These are phyloP conservation scores for Parnassius mnemosyne DNA, from an alignment of 2,888 invertebrate genomes.

Conservation along the genomic window DNA sequence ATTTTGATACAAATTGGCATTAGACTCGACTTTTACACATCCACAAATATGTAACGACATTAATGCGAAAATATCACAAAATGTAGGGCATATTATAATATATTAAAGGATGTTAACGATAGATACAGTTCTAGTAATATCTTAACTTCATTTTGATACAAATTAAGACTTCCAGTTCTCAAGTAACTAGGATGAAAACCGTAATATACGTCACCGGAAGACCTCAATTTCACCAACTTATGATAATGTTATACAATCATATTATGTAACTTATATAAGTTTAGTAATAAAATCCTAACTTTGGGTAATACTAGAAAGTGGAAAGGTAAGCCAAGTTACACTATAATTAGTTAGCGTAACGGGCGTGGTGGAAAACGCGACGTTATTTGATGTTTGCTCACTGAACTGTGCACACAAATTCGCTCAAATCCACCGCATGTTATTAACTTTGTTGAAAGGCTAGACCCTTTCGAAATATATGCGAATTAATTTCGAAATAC, in stretches of 20 bases:
- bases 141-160: background rate
- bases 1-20: too few species aligned
- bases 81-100: too few species aligned
- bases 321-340: constrained; percentile 26
- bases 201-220: background rate
- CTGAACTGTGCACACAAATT: constrained; percentile 30
- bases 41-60: too few species aligned
- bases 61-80: too few species aligned
- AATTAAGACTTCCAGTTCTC: background rate
- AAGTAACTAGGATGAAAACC: too few species aligned
- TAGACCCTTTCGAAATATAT: constrained; percentile 27
- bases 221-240: constrained; percentile 12
- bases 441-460: constrained; percentile 36
- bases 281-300: constrained; percentile 24
- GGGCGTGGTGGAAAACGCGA: constrained; percentile 18
- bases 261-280: constrained; percentile 18
- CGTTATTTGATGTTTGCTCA: constrained; percentile 41
- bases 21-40: too few species aligned
- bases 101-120: too few species aligned
- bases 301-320: constrained; percentile 17
- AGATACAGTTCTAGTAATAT: too few species aligned
- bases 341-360: constrained; percentile 26
- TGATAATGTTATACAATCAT: constrained; percentile 23
- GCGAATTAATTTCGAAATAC: constrained; percentile 9
- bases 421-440: constrained; percentile 33